Evolutionary conservation across 2,113 vertebrate species (phyloP), one percentile per base, ranked within the genome.

Genomic region (Nerophis lumbriciformis): DNA sequence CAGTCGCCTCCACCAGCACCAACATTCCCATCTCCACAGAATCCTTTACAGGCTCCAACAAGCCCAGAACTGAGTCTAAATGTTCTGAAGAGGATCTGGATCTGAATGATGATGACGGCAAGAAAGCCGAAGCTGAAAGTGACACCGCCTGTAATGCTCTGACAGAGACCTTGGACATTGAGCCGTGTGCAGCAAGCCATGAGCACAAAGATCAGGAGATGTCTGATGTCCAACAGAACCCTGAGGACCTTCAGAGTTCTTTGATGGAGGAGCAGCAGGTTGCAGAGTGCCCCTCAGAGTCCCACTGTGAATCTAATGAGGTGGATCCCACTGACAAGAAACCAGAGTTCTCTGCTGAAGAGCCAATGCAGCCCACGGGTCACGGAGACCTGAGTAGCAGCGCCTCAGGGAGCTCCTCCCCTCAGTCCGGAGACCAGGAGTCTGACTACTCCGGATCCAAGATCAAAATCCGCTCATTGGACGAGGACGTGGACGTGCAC

Each of bases 401-500:
- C 54, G 75, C 91, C 59, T 92, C 92, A 6, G 80, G 90, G 38
- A 81, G 86, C 54, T 88, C 94, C 78, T 88, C 78, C 6, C 14
- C 90, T 54, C 79, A 85, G 8, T 80, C 91, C 0, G 65, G 73
- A 55, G 95, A 97, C 76, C 92, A 91, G 72, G 96, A 98, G 5
- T 85, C 82, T 0, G 95, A 98, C n/a, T 84, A 83, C 0, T 90
- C 90, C 0, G 92, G 88, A 0, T 85, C 94, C 6, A 92, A 89
- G 54, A 77, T 90, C 76, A 94, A 93, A 78, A 83, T 91, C 63
- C 91, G 91, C 52, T 80, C 92, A 15, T 79, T 88, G 13, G 94
- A 99, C 2, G 96, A 98, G 0, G 96, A 99, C 1, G 6, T 61
- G 15, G 95, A 98, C 72, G 42, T 91, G 57, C 94, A 94, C 35